These are phyloP conservation scores for Drosophila ezoana DNA, from an alignment of 2,888 invertebrate genomes.

Conservation along the genomic window DNA sequence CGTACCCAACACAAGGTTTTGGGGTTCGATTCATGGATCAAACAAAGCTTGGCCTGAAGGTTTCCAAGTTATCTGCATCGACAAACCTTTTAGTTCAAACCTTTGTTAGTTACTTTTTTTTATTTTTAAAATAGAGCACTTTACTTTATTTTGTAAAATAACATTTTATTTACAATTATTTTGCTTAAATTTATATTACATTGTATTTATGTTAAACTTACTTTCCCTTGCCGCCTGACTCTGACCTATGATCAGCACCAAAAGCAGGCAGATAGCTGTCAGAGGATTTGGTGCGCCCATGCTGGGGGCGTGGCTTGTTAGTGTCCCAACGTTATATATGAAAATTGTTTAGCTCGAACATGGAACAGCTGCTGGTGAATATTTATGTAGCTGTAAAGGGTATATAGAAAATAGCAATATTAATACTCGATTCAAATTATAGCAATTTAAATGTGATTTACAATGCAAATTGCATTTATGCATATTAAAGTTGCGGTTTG, in stretches of 20 bases:
- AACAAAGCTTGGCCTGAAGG: no score
- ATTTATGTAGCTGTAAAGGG: conserved; percentile 26
- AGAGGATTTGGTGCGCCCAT: conserved; percentile 53
- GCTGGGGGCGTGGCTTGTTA: conserved; percentile 52
- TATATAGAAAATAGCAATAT: background rate
- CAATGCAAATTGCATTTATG: conserved; percentile 27
- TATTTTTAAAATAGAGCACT: no score
- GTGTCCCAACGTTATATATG: conserved; percentile 5
- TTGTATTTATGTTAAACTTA: conserved; percentile 49
- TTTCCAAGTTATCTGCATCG: no score
- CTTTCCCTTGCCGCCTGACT: conserved; percentile 69
- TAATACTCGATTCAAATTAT: background rate
- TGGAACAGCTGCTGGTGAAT: conserved; percentile 1
- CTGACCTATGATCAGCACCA: conserved; percentile 51
- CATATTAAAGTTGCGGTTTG: conserved; percentile 27
- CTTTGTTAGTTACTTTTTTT: no score
- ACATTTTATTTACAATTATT: no score
- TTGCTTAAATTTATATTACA: no score
- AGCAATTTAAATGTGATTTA: conserved; percentile 8
- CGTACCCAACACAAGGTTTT: no score
- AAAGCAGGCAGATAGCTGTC: conserved; percentile 45
- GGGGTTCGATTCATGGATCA: no score
- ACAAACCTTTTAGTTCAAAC: no score
- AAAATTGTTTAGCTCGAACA: conserved; percentile 10
- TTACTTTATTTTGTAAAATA: no score